Conservation (phyloP, 30 jellyfish, hydroid and myxozoan species). For the Cassiopea andromeda region DNA sequence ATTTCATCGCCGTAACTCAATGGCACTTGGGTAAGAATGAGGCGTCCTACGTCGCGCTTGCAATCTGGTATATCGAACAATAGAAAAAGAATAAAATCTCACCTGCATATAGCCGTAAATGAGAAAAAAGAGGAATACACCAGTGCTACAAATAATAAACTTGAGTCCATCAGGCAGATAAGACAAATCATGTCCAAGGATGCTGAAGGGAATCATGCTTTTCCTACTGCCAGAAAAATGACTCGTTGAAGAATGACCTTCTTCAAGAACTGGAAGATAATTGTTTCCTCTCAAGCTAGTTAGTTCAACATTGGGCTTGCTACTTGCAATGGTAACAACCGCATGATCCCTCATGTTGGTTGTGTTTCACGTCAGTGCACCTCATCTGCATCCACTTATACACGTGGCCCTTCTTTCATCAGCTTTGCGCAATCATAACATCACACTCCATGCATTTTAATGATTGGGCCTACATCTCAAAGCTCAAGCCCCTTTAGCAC, state of each 20-base stretch:
- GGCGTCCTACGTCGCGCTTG: no score
- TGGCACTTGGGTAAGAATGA: no score
- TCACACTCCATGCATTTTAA: no score
- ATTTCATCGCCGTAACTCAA: no score
- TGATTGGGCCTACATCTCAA: no score
- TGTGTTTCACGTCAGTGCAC: no score
- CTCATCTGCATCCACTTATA: no score
- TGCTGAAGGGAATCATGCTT: conserved; percentile 6
- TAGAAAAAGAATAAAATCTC: not conserved
- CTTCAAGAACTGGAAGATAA: not conserved
- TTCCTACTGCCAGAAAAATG: not conserved
- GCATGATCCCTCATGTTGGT: not conserved
- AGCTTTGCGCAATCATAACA: no score
- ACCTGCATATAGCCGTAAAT: conserved; percentile 90
- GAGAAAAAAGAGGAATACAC: conserved; percentile 76
- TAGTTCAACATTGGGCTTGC: not conserved
- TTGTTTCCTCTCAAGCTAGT: not conserved
- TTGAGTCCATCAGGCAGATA: conserved; percentile 39
- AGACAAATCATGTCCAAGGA: conserved; percentile 60
- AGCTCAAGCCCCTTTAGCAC: no score
- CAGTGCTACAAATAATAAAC: conserved; percentile 64
- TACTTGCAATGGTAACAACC: not conserved
- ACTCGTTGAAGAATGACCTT: not conserved
- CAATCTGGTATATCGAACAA: no score
- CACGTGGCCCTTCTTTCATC: no score